These are phyloP conservation scores for Reinhardtius hippoglossoides DNA, from an alignment of 2,113 vertebrate species.

Conservation along the genomic window DNA sequence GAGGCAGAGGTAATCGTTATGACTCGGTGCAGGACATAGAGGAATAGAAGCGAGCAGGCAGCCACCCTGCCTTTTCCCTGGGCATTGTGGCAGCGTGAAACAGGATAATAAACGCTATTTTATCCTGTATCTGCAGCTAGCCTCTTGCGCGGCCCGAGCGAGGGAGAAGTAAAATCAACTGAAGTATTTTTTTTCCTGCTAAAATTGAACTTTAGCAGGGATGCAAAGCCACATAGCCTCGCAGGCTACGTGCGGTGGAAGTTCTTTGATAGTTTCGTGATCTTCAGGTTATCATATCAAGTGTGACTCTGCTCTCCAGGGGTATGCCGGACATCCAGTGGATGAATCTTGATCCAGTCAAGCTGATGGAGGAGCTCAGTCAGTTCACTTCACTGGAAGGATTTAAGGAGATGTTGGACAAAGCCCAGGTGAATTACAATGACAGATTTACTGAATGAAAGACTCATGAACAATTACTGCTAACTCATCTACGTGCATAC, in stretches of 20 bases:
- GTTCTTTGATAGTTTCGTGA: background rate
- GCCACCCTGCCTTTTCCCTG: constrained; percentile 75
- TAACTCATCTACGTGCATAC: background rate
- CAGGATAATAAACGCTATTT: constrained; percentile 94
- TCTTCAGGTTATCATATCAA: constrained; percentile 9
- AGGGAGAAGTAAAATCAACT: constrained; percentile 20
- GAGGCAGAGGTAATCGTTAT: constrained; percentile 88
- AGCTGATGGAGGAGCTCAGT: constrained; percentile 94
- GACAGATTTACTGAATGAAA: constrained; percentile 11
- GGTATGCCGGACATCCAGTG: constrained; percentile 97
- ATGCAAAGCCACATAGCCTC: background rate
- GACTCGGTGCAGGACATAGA: constrained; percentile 86
- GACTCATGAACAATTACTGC: background rate
- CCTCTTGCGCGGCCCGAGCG: constrained; percentile 45
- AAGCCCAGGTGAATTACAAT: constrained; percentile 89
- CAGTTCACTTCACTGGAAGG: constrained; percentile 95
- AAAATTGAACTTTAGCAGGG: constrained; percentile 19
- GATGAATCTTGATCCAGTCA: constrained; percentile 97
- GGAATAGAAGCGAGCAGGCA: constrained; percentile 80
- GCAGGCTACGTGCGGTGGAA: background rate
- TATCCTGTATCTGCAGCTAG: constrained; percentile 82
- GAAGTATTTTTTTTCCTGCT: constrained; percentile 2
- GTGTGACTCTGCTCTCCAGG: constrained; percentile 75
- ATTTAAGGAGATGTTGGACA: constrained; percentile 96
- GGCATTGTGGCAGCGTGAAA: constrained; percentile 88